A percentile compares a stretch with the other conserved stretches of the same genome.
phyloP scores from a whole-genome alignment of 2,888 invertebrate genomes.

The Parapristionchus giblindavisi region DNA sequence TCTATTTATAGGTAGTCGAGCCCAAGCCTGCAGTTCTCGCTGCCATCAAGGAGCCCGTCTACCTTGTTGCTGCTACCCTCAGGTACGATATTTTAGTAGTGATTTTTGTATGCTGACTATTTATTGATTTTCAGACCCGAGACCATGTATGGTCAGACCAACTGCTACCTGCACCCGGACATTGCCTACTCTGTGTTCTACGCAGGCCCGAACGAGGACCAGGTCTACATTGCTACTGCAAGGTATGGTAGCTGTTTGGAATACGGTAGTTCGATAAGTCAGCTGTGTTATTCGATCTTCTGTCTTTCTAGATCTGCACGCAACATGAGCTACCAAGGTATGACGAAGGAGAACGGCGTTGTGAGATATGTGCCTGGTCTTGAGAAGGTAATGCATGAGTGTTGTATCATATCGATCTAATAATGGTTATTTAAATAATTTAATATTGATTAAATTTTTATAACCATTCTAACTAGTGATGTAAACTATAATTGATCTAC shows the following conservation, averaged over 20 bases:
- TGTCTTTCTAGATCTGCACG: slow-evolving; percentile 81
- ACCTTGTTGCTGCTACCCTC: slow-evolving; percentile 93
- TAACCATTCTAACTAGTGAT: too few species aligned
- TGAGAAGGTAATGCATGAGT: slow-evolving; percentile 67
- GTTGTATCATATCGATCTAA: too few species aligned
- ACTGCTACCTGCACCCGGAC: slow-evolving; percentile 96
- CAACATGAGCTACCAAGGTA: slow-evolving; percentile 95
- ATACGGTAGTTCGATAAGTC: background rate
- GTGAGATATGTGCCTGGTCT: slow-evolving; percentile 77
- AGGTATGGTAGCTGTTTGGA: slow-evolving; percentile 28
- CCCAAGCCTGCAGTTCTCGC: slow-evolving; percentile 77
- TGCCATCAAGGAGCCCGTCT: slow-evolving; percentile 76
- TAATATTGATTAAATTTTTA: too few species aligned
- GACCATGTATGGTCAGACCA: slow-evolving; percentile 99
- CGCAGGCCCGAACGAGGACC: slow-evolving; percentile 74
- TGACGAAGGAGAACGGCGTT: slow-evolving; percentile 83
- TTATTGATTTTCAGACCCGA: slow-evolving; percentile 77
- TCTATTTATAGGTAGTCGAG: slow-evolving; percentile 69
- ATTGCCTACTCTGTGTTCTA: slow-evolving; percentile 84
- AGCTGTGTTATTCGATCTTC: background rate
- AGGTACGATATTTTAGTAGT: slow-evolving; percentile 71
- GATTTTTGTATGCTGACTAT: background rate
- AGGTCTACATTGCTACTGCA: slow-evolving; percentile 85
- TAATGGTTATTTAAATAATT: too few species aligned
- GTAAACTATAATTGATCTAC: background rate